phyloP scores from a whole-genome alignment of 1,140 invertebrate species.

The Paraescarpia echinospica region DNA sequence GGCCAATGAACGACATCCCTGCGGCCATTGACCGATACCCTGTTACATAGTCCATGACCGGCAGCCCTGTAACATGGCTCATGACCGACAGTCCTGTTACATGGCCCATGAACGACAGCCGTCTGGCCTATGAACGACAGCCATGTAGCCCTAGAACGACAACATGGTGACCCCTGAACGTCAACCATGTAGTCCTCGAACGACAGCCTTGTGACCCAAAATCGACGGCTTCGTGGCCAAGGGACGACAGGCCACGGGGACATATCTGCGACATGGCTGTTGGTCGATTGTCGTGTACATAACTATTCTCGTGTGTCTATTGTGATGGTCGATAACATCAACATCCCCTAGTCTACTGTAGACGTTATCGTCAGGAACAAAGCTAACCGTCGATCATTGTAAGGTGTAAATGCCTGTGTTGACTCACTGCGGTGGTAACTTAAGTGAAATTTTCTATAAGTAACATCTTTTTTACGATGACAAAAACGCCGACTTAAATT shows the following conservation, averaged over 20 bases:
- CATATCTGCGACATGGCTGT: background rate
- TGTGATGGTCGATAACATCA: background rate
- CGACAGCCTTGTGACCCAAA: background rate
- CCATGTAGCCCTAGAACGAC: background rate
- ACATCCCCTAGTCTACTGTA: background rate
- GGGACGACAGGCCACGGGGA: background rate
- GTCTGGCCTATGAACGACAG: background rate
- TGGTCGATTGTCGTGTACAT: background rate
- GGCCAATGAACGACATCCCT: too few species aligned
- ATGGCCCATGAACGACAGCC: too few species aligned
- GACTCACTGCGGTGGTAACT: background rate
- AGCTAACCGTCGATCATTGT: background rate
- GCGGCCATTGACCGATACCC: too few species aligned
- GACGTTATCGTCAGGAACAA: background rate
- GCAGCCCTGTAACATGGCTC: too few species aligned
- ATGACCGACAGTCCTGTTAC: too few species aligned
- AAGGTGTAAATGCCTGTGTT: background rate
- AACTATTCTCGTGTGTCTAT: background rate
- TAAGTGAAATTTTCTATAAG: background rate
- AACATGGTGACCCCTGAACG: background rate
- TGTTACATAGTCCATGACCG: too few species aligned
- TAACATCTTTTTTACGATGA: background rate
- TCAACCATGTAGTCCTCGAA: background rate
- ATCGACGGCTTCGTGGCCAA: background rate
- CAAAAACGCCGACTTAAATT: background rate